phyloP scores from a whole-genome alignment of 2,113 vertebrate species.

The Turdus rufiventris region DNA sequence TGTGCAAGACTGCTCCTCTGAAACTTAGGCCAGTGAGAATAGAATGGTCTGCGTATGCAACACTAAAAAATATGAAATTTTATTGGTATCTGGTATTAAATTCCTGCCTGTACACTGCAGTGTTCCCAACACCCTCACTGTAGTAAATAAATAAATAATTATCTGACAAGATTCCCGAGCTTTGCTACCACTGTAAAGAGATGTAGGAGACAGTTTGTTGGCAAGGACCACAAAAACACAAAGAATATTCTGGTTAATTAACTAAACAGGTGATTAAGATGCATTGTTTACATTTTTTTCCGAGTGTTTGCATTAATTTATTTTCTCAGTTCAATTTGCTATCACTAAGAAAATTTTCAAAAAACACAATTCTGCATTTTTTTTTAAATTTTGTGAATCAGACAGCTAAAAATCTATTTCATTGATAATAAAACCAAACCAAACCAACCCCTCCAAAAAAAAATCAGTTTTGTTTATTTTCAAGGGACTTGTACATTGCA shows the following conservation, averaged over 20 bases:
- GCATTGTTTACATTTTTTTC: not conserved
- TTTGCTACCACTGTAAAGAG: not conserved
- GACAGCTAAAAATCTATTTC: not conserved
- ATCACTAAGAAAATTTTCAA: not conserved
- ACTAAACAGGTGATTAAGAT: not conserved
- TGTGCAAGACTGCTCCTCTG: not conserved
- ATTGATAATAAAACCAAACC: not conserved
- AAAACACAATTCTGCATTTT: fast-evolving
- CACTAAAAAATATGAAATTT: not conserved
- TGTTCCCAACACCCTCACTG: not conserved
- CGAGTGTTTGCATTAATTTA: not conserved
- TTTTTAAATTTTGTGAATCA: not conserved
- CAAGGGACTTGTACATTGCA: not conserved
- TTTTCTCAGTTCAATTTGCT: not conserved
- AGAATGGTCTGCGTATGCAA: not conserved
- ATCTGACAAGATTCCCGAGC: not conserved
- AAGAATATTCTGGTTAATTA: not conserved
- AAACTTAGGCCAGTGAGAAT: not conserved
- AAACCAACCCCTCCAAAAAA: not conserved
- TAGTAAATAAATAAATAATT: not conserved
- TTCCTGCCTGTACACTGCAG: not conserved
- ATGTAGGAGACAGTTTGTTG: not conserved
- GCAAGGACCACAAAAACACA: not conserved
- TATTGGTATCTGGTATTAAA: not conserved
- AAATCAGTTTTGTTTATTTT: not conserved